phyloP scores from a whole-genome alignment of 2,113 vertebrate genomes.

The Hyperopisus bebe region DNA sequence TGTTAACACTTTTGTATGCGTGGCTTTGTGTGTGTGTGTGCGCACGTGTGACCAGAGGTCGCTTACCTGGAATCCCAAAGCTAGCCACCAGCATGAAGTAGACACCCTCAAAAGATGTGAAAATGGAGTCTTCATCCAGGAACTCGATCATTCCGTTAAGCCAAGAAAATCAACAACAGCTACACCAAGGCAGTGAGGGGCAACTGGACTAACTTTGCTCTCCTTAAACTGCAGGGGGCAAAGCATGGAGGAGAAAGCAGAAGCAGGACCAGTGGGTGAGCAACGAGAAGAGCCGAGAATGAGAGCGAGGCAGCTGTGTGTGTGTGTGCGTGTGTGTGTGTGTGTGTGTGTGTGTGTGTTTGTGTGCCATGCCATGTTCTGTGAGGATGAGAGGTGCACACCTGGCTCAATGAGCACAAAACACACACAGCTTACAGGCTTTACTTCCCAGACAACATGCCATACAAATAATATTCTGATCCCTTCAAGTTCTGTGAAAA shows the following conservation, averaged over 20 bases:
- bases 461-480: background rate
- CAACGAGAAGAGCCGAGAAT: background rate
- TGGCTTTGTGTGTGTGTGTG: background rate
- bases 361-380: constrained; percentile 24
- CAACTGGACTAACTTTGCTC: background rate
- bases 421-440: background rate
- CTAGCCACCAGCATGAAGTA: constrained; percentile 25
- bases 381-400: constrained; percentile 18
- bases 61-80: constrained; percentile 24
- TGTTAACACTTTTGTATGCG: background rate
- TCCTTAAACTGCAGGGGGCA: background rate
- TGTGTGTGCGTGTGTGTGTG: constrained; percentile 29
- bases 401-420: constrained; percentile 3
- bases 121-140: background rate
- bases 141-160: constrained; percentile 8
- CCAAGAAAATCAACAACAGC: background rate
- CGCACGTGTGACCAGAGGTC: background rate
- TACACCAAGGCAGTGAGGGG: background rate
- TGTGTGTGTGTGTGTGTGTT: constrained; percentile 24
- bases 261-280: background rate
- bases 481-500: constrained; percentile 14
- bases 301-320: background rate
- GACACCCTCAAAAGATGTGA: constrained; percentile 14
- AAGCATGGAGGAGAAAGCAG: background rate
- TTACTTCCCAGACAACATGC: background rate